A percentile compares a stretch with the other conserved stretches of the same genome.
phyloP scores from a whole-genome alignment of 2,797 vertebrate species.

The Hyperoplus lanceolatus region DNA sequence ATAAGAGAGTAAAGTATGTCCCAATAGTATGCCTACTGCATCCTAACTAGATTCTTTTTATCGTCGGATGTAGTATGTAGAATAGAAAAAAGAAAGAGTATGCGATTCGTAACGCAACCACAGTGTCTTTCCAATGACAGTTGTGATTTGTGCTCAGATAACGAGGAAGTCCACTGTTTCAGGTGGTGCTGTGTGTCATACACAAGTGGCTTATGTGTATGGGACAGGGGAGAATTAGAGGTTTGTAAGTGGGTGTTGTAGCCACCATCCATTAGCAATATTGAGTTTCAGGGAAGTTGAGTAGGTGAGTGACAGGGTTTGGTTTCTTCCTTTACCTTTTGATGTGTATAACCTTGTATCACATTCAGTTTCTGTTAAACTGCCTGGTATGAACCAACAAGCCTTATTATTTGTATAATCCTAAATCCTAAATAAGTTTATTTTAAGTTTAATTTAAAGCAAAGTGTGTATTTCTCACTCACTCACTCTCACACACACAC shows the following conservation, averaged over 20 bases:
- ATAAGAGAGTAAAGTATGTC: no score
- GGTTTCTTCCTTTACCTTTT: conserved; percentile 62
- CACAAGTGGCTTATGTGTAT: neutral
- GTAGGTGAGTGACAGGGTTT: conserved; percentile 66
- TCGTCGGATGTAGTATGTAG: no score
- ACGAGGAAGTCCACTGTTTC: neutral
- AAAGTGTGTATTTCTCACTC: neutral
- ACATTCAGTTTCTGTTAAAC: conserved; percentile 63
- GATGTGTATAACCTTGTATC: conserved; percentile 62
- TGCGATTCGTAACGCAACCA: neutral
- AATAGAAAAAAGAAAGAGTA: no score
- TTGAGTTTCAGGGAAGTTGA: conserved; percentile 67
- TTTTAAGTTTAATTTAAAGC: neutral
- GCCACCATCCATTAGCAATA: conserved; percentile 65
- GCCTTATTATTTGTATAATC: neutral
- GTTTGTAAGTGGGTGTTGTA: conserved; percentile 60
- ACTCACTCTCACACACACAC: neutral
- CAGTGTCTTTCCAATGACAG: conserved; percentile 6
- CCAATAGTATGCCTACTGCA: no score
- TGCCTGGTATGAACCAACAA: conserved; percentile 2
- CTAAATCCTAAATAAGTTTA: conserved; percentile 9
- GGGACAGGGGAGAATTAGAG: conserved; percentile 16
- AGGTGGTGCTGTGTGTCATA: neutral
- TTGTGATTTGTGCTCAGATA: neutral
- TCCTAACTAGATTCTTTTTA: no score